Evolutionary conservation across 1,140 invertebrate genomes (phyloP), one percentile per base, ranked within the genome.

Genomic region (Palaemon carinicauda): DNA sequence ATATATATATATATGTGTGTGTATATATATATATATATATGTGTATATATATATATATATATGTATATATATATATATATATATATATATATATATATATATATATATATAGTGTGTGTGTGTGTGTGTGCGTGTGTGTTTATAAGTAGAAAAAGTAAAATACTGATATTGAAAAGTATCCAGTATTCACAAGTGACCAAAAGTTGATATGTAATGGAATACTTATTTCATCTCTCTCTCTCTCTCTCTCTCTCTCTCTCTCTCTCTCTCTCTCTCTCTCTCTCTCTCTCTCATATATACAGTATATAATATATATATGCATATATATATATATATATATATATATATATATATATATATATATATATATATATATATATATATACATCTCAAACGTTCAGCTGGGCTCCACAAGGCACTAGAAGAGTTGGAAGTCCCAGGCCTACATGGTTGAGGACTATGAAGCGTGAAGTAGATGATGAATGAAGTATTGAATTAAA

Each of bases 321-420:
- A 24, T 69, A 24, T 15, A 69, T 24, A 69, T 69, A 24, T 27
- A 69, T 69, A 24, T 69, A 17, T 69, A 69, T n/a, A 69, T 12
- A 69, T 12, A 69, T 12, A 69, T 9, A 29, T 12, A 29, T 12
- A 69, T 69, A 69, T 12, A 24, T 12, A 69, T n/a, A 69, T n/a
- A 69, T n/a, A 69, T n/a, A 69, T n/a, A 69, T n/a, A 69, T n/a
- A 69, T n/a, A 69, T n/a, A 69, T n/a, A 24, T n/a, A 69, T n/a
- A 69, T n/a, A 69, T n/a, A 69, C 2, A 69, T 27, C n/a, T n/a
- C n/a, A n/a, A n/a, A n/a, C n/a, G n/a, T n/a, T n/a, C n/a, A n/a
- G n/a, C n/a, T n/a, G n/a, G n/a, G n/a, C n/a, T n/a, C n/a, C n/a
- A n/a, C n/a, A n/a, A n/a, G n/a, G n/a, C n/a, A n/a, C n/a, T n/a